Conservation (phyloP, 2,113 vertebrate genomes). For the Ceratotherium simum region DNA sequence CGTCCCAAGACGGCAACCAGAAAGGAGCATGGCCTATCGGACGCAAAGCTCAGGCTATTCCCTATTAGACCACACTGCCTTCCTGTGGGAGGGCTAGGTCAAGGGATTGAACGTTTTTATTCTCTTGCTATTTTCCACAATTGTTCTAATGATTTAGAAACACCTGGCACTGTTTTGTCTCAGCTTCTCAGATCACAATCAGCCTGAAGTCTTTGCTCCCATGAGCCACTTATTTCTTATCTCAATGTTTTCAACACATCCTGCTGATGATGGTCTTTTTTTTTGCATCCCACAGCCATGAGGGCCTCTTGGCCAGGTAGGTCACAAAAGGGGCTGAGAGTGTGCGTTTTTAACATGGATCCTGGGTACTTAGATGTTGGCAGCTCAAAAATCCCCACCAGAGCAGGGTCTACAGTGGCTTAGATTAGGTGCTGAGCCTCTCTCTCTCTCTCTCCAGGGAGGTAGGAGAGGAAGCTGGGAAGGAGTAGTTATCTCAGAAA, state of each 20-base stretch:
- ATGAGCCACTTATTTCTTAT: neutral
- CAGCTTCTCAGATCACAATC: neutral
- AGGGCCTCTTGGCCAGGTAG: neutral
- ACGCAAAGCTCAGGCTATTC: neutral
- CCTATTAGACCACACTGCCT: neutral
- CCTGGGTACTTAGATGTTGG: neutral
- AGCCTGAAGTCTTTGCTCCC: neutral
- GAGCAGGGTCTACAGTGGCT: neutral
- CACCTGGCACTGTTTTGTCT: neutral
- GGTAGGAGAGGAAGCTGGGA: neutral
- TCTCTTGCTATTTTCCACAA: neutral
- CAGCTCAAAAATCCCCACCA: neutral
- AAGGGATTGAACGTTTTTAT: neutral
- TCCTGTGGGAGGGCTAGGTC: neutral
- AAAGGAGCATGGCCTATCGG: neutral
- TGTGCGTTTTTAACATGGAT: neutral
- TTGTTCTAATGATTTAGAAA: neutral
- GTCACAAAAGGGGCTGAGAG: fast-evolving
- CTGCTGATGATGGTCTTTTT: neutral
- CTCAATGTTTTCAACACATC: neutral
- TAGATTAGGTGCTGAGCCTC: neutral
- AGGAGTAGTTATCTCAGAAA: neutral
- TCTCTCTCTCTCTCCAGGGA: neutral
- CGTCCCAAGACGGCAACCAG: neutral
- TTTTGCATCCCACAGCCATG: neutral